Evolutionary conservation across 2,113 vertebrate genomes (phyloP).

Genomic region (Equus quagga): DNA sequence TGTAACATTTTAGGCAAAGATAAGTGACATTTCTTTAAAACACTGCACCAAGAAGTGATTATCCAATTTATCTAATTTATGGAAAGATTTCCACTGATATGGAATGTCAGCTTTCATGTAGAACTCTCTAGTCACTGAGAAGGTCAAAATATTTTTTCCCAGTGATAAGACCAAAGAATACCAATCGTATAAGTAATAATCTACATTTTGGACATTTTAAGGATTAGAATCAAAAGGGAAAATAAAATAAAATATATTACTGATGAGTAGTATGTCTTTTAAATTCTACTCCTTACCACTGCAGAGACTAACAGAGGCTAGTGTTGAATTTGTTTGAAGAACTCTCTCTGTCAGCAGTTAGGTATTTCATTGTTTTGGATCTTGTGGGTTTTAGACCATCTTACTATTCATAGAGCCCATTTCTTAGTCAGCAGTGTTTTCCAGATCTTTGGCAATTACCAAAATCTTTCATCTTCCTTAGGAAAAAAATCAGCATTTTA

Average conservation of each 20-base stretch:
- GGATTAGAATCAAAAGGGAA: neutral
- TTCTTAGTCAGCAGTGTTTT: conserved; percentile 65
- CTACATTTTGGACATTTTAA: neutral
- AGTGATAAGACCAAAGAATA: neutral
- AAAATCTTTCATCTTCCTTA: neutral
- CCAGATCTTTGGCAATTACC: conserved; percentile 51
- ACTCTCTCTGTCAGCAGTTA: conserved; percentile 40
- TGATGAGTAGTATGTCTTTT: neutral
- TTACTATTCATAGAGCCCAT: conserved; percentile 13
- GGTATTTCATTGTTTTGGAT: conserved; percentile 58
- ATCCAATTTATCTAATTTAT: neutral
- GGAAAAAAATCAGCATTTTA: conserved; percentile 52
- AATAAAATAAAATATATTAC: neutral
- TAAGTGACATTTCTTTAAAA: conserved; percentile 17
- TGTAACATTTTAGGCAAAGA: conserved; percentile 3
- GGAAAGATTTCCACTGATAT: neutral
- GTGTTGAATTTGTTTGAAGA: conserved; percentile 38
- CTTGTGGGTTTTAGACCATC: conserved; percentile 56
- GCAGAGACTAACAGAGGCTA: conserved; percentile 45
- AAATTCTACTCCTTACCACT: conserved; percentile 45
- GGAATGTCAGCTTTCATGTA: neutral
- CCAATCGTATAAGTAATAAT: neutral
- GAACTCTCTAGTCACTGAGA: neutral
- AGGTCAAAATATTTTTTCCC: neutral
- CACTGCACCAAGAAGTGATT: neutral